Conservation (phyloP, 2,888 invertebrate genomes). For the Holacanthella duospinosa region DNA sequence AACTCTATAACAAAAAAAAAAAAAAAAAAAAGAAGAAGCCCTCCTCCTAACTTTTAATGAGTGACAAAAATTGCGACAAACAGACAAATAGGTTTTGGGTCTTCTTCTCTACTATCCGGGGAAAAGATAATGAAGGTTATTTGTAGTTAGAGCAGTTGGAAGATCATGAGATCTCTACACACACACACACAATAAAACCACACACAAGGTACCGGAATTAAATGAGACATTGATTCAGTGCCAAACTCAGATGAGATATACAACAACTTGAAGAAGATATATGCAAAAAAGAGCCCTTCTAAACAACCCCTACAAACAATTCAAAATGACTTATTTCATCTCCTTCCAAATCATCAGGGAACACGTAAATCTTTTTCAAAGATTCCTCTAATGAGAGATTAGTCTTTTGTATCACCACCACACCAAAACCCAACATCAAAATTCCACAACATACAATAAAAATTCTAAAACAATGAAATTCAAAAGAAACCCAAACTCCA, state of each 20-base stretch:
- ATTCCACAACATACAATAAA: too few relatives aligned
- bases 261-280: neutral
- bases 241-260: neutral
- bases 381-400: neutral
- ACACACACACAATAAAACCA: neutral
- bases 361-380: neutral
- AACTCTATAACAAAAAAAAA: too few relatives aligned
- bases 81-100: neutral
- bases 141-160: neutral
- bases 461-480: too few relatives aligned
- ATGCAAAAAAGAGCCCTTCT: neutral
- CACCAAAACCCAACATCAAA: too few relatives aligned
- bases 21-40: neutral
- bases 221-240: conserved; percentile 8
- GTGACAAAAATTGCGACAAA: conserved; percentile 6
- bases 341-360: neutral
- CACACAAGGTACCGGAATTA: neutral
- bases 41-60: neutral
- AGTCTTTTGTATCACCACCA: neutral
- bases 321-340: neutral
- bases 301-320: neutral
- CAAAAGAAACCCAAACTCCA: neutral
- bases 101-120: neutral
- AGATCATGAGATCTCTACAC: neutral
- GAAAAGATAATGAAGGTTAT: conserved; percentile 1